Evolutionary conservation across 2,888 invertebrate species (phyloP).

Genomic region (Thecocarcelia acutangulata): DNA sequence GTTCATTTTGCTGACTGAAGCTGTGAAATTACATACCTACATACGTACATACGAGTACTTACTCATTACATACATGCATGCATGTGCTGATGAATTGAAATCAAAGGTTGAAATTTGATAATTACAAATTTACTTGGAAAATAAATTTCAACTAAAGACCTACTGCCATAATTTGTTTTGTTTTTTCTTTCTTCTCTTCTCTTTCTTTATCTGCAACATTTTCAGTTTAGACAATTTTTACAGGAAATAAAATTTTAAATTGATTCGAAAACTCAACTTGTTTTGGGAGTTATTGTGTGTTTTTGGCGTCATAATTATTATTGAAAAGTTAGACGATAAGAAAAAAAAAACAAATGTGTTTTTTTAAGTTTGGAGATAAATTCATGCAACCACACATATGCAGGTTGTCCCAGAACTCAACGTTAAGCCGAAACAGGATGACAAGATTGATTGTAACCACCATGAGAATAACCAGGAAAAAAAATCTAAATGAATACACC

Average conservation of each 20-base stretch:
- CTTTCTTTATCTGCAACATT: conserved; percentile 4
- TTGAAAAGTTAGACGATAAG: too few relatives aligned
- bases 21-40: conserved; percentile 49
- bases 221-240: conserved; percentile 36
- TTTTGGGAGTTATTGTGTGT: conserved; percentile 3
- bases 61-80: background rate
- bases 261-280: conserved; percentile 20
- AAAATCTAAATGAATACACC: too few relatives aligned
- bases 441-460: too few relatives aligned
- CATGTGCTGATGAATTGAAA: conserved; percentile 50
- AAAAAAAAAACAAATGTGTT: too few relatives aligned
- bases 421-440: too few relatives aligned
- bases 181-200: background rate
- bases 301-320: background rate
- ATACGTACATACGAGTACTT: too few relatives aligned
- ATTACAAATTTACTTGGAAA: conserved; percentile 39
- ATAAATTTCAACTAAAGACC: conserved; percentile 50
- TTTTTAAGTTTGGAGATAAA: too few relatives aligned
- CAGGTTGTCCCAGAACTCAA: too few relatives aligned
- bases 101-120: conserved; percentile 62
- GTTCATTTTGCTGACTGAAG: background rate
- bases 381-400: too few relatives aligned
- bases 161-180: conserved; percentile 44
- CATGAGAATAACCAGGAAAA: too few relatives aligned
- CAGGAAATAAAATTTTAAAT: conserved; percentile 50